Evolutionary conservation across 2,113 vertebrate genomes (phyloP).

Genomic region (Tragelaphus scriptus): DNA sequence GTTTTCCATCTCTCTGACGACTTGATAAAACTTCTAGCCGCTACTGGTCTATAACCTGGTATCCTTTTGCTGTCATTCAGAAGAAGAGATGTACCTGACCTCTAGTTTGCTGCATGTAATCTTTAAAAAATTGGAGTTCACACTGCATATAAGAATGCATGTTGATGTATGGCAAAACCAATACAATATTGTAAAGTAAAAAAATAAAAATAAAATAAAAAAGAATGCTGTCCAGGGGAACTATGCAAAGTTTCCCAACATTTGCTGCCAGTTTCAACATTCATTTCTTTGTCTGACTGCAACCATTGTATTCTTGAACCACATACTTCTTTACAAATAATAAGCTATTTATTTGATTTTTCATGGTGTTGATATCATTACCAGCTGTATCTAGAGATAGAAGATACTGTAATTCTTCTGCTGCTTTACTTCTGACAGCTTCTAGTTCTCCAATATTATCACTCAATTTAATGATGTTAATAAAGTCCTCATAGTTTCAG

Average conservation of each 20-base stretch:
- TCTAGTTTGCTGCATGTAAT: constrained; percentile 97
- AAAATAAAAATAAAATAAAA: too few relatives aligned
- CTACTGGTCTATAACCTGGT: constrained; percentile 96
- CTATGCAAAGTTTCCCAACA: background rate
- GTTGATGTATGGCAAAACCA: too few relatives aligned
- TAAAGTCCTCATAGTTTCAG: constrained; percentile 99
- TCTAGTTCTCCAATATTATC: constrained; percentile 93
- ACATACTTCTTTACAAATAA: constrained; percentile 99
- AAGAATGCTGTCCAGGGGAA: background rate
- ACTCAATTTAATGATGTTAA: constrained; percentile 99
- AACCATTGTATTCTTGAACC: constrained; percentile 97
- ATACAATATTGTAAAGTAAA: too few relatives aligned
- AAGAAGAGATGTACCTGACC: constrained; percentile 95
- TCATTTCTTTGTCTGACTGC: constrained; percentile 91
- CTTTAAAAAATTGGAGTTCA: constrained; percentile 73
- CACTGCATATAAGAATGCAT: background rate
- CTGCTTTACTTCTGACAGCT: constrained; percentile 95
- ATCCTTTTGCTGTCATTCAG: constrained; percentile 99
- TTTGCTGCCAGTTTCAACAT: background rate
- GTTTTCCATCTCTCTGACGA: constrained; percentile 90
- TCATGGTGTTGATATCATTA: constrained; percentile 98
- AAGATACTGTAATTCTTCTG: constrained; percentile 96
- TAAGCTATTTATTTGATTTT: constrained; percentile 99
- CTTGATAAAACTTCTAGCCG: constrained; percentile 92
- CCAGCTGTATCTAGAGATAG: constrained; percentile 96